Evolutionary conservation across 92 coral and sea anemone genomes (phyloP), one percentile per base, ranked within the genome.

Genomic region (Desmophyllum pertusum): DNA sequence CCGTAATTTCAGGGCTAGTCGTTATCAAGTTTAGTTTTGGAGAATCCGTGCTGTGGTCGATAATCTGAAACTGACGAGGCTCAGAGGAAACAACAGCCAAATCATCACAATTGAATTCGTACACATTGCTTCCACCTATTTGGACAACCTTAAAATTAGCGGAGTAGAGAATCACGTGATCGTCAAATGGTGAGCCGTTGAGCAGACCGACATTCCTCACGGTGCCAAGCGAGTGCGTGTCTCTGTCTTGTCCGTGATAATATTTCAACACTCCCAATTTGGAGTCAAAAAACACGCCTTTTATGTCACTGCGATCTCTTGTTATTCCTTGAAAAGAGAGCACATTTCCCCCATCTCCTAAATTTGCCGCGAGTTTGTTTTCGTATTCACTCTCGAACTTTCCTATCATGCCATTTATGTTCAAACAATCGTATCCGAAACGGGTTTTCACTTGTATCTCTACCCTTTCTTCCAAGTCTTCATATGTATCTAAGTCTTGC

Each of bases 181-280:
- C 77, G 19, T 73, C 77, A 73, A 73, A 73, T 25, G 77, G 77
- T 50, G 77, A 73, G 14, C 77, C 77, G 3, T 42, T 73, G 25
- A 73, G 27, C 0, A 45, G 59, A 8, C 37, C 5, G 15, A 45
- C 77, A 45, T 25, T 43, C 14, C 3, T 29, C n/a, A 73, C 77
- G 3, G 77, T 73, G 25, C 77, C 77, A 46, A 73, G 77, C 18
- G 18, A 27, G 77, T 73, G 77, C 2, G 40, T 73, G 77, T 73
- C 45, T 29, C 61, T 43, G 11, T 73, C 45, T 29, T 13, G 18
- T 73, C 59, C 77, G 77, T 45, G 77, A n/a, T 73, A 73, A 45
- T 73, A 42, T 45, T 45, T 73, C 25, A 73, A 17, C 23, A 8
- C 19, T 9, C 76, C 76, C 19, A 15, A 17, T 41, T 41, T 41